Evolutionary conservation across 1,140 invertebrate species (phyloP).

Genomic region (Bombus fervidus): DNA sequence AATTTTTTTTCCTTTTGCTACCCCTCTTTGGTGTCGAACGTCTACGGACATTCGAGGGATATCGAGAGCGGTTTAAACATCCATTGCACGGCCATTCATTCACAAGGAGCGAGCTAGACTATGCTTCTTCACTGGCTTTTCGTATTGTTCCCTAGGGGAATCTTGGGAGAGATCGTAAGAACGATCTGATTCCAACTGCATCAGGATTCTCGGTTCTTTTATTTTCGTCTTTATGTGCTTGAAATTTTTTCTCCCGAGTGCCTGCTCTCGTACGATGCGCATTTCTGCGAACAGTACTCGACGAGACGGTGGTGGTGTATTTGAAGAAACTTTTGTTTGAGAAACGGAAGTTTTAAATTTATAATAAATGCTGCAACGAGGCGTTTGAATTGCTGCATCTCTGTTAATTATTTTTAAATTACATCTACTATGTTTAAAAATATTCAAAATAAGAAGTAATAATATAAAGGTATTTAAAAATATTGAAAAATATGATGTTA

Average conservation of each 20-base stretch:
- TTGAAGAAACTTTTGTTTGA: not conserved
- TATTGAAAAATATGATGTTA: too few species aligned
- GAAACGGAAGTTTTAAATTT: not conserved
- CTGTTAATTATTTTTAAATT: not conserved
- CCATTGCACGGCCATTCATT: conserved; percentile 66
- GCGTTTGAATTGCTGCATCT: not conserved
- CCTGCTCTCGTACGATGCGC: conserved; percentile 5
- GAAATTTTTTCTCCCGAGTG: not conserved
- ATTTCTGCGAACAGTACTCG: conserved; percentile 21
- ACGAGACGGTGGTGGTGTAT: not conserved
- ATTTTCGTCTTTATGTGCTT: not conserved
- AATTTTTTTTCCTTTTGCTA: conserved; percentile 61
- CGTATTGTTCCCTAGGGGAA: conserved; percentile 64
- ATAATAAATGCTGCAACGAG: too few species aligned
- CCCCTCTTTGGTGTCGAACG: not conserved
- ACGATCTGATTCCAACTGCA: conserved; percentile 57
- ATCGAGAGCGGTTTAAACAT: conserved; percentile 77
- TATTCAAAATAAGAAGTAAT: not conserved
- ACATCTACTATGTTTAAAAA: not conserved
- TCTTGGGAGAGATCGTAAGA: conserved; percentile 54
- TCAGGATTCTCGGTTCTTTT: conserved; percentile 25
- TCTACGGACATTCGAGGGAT: conserved; percentile 59
- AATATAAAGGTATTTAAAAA: too few species aligned
- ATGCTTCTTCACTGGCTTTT: conserved; percentile 65
- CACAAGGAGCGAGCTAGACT: conserved; percentile 37